These are phyloP conservation scores for Sicus ferrugineus DNA, from an alignment of 2,888 invertebrate genomes.

Conservation along the genomic window DNA sequence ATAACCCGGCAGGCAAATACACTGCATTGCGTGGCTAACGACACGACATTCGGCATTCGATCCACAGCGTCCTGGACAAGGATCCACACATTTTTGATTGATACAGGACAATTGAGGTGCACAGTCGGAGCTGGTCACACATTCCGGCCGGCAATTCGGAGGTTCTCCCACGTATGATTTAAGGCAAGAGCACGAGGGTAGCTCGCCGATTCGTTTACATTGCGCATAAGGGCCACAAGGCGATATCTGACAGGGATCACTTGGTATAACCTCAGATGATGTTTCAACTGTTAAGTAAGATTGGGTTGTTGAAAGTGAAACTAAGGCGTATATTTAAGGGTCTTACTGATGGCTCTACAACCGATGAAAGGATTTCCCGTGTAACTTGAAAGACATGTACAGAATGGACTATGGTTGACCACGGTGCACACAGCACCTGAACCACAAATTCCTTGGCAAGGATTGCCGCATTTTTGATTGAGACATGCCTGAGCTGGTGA, in stretches of 20 bases:
- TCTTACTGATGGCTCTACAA: slow-evolving; percentile 69
- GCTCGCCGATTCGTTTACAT: slow-evolving; percentile 73
- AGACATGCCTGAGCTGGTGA: slow-evolving; percentile 76
- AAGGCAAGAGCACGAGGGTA: slow-evolving; percentile 79
- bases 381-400: slow-evolving; percentile 73
- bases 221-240: slow-evolving; percentile 84
- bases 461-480: slow-evolving; percentile 81
- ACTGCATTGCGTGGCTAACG: slow-evolving; percentile 77
- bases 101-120: slow-evolving; percentile 74
- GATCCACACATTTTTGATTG: slow-evolving; percentile 79
- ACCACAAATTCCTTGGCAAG: slow-evolving; percentile 86
- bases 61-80: slow-evolving; percentile 77
- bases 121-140: slow-evolving; percentile 80
- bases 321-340: background rate
- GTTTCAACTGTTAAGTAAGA: slow-evolving; percentile 62
- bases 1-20: slow-evolving; percentile 73
- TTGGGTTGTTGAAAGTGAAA: background rate
- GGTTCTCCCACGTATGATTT: slow-evolving; percentile 74
- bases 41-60: slow-evolving; percentile 77
- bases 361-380: slow-evolving; percentile 80
- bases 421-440: slow-evolving; percentile 78
- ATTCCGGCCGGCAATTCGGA: slow-evolving; percentile 82
- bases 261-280: slow-evolving; percentile 62
- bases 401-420: slow-evolving; percentile 82
- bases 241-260: slow-evolving; percentile 78